Conservation (phyloP, 2,888 invertebrate species). For the Drosophila demipolita region DNA sequence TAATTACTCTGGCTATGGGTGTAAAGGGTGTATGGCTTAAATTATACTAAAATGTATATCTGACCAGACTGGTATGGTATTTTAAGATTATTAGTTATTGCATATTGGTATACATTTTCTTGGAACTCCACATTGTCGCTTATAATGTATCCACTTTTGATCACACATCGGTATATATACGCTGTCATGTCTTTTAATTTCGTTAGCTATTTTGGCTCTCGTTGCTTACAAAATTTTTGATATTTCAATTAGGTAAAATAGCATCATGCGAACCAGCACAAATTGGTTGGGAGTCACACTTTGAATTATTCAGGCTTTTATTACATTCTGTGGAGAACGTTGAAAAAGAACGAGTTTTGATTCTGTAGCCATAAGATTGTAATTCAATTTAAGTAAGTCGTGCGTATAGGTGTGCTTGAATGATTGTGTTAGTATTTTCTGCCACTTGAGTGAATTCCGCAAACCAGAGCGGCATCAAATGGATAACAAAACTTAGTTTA, state of each 20-base stretch:
- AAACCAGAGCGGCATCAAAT: constrained; percentile 66
- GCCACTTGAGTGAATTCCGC: constrained; percentile 40
- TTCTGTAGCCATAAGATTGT: background rate
- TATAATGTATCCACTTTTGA: background rate
- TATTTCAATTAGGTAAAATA: constrained; percentile 24
- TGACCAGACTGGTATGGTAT: background rate
- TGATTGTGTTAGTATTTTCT: background rate
- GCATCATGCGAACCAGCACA: background rate
- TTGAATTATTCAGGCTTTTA: constrained; percentile 41
- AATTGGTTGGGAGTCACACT: constrained; percentile 13
- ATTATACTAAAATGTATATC: constrained; percentile 17
- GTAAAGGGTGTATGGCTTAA: background rate
- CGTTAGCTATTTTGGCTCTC: constrained; percentile 5
- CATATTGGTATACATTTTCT: background rate
- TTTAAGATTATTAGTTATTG: background rate
- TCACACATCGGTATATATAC: background rate
- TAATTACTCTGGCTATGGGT: constrained; percentile 2
- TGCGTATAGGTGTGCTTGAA: background rate
- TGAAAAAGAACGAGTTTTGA: background rate
- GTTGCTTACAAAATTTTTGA: background rate
- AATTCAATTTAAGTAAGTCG: background rate
- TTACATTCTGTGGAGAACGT: constrained; percentile 3
- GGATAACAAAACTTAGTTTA: constrained; percentile 73
- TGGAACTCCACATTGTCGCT: background rate
- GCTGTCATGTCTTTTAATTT: constrained; percentile 12